Base-by-base conservation (phyloP, 1,140 invertebrate species). In the Planococcus citri region DNA sequence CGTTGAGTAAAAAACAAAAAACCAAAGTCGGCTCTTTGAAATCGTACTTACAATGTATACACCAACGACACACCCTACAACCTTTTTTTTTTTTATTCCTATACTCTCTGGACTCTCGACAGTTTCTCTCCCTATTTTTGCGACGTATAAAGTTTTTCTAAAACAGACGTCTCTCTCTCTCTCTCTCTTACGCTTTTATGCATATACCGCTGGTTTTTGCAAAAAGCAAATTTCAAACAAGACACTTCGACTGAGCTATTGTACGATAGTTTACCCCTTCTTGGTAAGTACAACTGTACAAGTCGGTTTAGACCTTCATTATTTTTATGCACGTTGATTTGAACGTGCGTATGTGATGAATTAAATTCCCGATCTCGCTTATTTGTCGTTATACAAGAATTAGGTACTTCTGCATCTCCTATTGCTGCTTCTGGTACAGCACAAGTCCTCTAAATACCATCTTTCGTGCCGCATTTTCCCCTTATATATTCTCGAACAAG, bases 131-230 rank as follows among this genome's bases (percentile, higher is more conserved):
- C n/a, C 10, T 51, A 51, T 51, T 51, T 51, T n/a, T 51, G 6
- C 41, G 41, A 51, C 41, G 41, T 51, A 37, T 37, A 51, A 51
- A 51, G 41, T 51, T 51, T 51, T 51, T n/a, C 41, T 51, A 51
- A 20, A 51, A 51, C 41, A 51, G 41, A 51, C 41, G 41, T 51
- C 41, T 51, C 41, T 37, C 33, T 37, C 33, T 37, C 14, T 37
- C 14, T n/a, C n/a, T n/a, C n/a, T n/a, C n/a, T n/a, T n/a, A n/a
- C n/a, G n/a, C n/a, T 17, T 51, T 17, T 51, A 51, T 20, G 41
- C 41, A 51, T 14, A 37, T 8, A 37, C 2, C 41, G 41, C n/a
- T 3, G 41, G 10, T 20, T 9, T 51, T 9, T 17, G 41, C 17
- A 51, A n/a, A 51, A 51, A 51, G 41, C 41, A 51, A 51, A 51